Percentiles rank a stretch among this genome's conserved stretches.
These are phyloP conservation scores for Champsocephalus gunnari DNA, from an alignment of 2,797 vertebrate genomes.

Conservation along the genomic window DNA sequence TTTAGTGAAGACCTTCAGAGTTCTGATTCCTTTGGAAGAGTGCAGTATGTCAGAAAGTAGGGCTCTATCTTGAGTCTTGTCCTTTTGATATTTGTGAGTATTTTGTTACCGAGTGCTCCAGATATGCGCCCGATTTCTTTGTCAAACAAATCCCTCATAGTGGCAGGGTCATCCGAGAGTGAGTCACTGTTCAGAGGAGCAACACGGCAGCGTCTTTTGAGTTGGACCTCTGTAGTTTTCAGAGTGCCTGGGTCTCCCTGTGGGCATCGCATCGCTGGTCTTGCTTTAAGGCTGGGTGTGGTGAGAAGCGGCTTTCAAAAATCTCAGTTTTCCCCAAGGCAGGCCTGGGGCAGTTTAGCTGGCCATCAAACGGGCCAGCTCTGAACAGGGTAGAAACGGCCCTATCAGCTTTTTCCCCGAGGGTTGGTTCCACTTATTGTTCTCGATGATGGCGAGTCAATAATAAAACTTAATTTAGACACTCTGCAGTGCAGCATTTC, in stretches of 20 bases:
- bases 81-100: conserved; percentile 55
- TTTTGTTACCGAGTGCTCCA: conserved; percentile 45
- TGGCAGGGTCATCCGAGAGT: conserved; percentile 39
- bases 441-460: conserved; percentile 62
- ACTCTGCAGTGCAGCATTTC: conserved; percentile 34
- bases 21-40: conserved; percentile 22
- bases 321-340: conserved; percentile 69
- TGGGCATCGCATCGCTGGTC: conserved; percentile 61
- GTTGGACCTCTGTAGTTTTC: conserved; percentile 60
- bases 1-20: conserved; percentile 14
- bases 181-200: conserved; percentile 51
- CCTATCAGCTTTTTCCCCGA: conserved; percentile 63
- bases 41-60: conserved; percentile 9
- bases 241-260: conserved; percentile 58
- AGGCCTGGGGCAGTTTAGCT: conserved; percentile 73
- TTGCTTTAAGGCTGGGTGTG: conserved; percentile 67
- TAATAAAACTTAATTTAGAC: conserved; percentile 60
- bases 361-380: conserved; percentile 73
- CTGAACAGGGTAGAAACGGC: conserved; percentile 66
- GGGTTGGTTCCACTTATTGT: conserved; percentile 56
- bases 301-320: conserved; percentile 69
- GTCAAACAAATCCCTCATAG: conserved; percentile 54
- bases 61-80: conserved; percentile 18
- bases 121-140: conserved; percentile 45
- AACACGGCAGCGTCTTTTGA: conserved; percentile 54